phyloP scores from a whole-genome alignment of 1,140 invertebrate species.

The Drosophila elegans region DNA sequence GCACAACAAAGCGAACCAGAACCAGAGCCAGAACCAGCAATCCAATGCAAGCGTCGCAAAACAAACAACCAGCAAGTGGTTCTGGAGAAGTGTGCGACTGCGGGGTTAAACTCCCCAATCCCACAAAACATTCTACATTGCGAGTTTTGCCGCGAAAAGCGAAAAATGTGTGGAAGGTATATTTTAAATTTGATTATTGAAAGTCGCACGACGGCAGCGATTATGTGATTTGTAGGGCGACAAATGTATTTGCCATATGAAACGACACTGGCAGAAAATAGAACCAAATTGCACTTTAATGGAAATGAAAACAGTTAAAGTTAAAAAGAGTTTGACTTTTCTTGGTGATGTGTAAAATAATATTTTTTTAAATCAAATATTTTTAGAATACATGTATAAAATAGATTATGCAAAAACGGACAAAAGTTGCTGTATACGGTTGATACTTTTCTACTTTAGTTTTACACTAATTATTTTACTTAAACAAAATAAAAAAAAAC shows the following conservation, averaged over 20 bases:
- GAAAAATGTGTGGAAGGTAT: slow-evolving; percentile 60
- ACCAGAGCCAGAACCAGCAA: slow-evolving; percentile 29
- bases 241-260: slow-evolving; percentile 63
- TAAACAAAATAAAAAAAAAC: too few relatives aligned
- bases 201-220: slow-evolving; percentile 55
- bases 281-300: too few relatives aligned
- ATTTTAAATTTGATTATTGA: slow-evolving; percentile 81
- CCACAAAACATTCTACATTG: slow-evolving; percentile 12
- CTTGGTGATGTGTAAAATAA: too few relatives aligned
- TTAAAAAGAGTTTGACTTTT: too few relatives aligned
- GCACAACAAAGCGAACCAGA: slow-evolving; percentile 43
- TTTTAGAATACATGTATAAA: too few relatives aligned
- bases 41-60: slow-evolving; percentile 51
- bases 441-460: too few relatives aligned
- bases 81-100: slow-evolving; percentile 1
- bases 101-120: background rate
- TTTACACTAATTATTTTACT: too few relatives aligned
- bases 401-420: too few relatives aligned
- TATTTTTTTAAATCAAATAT: too few relatives aligned
- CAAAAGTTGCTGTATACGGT: too few relatives aligned
- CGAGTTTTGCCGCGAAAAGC: slow-evolving; percentile 15
- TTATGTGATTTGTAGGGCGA: slow-evolving; percentile 73
- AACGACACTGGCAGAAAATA: slow-evolving; percentile 7
- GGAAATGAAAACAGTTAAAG: too few relatives aligned
- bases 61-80: slow-evolving; percentile 60